Evolutionary conservation across 2,797 vertebrate genomes (phyloP), one percentile per base, ranked within the genome.

Genomic region (Paguma larvata): DNA sequence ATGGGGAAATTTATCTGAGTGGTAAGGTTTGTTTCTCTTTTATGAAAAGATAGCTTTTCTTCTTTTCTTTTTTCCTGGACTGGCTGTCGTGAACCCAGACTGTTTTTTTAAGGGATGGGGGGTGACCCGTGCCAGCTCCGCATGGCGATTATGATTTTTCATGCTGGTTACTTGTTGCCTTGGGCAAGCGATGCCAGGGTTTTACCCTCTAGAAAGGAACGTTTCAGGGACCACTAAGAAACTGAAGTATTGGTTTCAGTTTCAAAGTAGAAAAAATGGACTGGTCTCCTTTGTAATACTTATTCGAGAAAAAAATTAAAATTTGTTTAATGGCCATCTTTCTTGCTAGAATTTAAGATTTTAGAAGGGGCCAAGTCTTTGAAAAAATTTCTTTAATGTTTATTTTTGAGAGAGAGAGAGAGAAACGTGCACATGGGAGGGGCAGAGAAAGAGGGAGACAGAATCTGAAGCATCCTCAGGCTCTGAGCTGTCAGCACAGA

Each of bases 1-100:
- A 98, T 46, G 95, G 97, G 97, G 98, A 98, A 98, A 97, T 94
- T 98, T 98, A 97, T 98, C 96, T 97, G 94, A 98, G 97, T 98
- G 96, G 98, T 96, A 89, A 98, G 96, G 86, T 97, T 97, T 97
- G 83, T 96, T 95, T 97, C 96, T 91, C 72, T 97, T 97, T 98
- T 92, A 98, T 97, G 93, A 95, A 96, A 92, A 85, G 63, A 93
- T 90, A 91, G 70, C 53, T 85, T 85, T 32, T 82, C 44, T 87
- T 0, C 4, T 9, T 70, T 38, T 46, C 25, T 73, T 30, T 27
- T 82, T 85, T 14, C 32, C 38, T 90, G 27, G 21, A 63, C 59
- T 94, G 62, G 46, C 75, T 94, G 38, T 89, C 97, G 72, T 97
- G 85, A 93, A 95, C 92, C 96, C 73, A 84, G 56, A 94, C 94